These are phyloP conservation scores for Odontocerum albicorne DNA, from an alignment of 2,888 invertebrate species.

Conservation along the genomic window DNA sequence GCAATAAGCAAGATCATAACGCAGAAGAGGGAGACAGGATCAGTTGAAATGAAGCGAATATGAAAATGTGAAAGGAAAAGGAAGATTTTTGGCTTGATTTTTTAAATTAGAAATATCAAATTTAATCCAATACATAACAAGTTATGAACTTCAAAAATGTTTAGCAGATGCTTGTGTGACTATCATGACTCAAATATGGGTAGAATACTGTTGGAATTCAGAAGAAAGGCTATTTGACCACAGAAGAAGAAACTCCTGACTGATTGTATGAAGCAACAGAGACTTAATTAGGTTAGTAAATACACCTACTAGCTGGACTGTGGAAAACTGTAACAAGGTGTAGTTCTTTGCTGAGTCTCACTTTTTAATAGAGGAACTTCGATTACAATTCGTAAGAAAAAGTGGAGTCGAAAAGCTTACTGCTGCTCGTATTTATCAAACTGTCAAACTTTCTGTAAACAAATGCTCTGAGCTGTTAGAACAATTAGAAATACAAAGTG, in stretches of 20 bases:
- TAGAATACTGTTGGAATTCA: conserved; percentile 18
- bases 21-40: conserved; percentile 2
- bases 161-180: neutral
- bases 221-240: conserved; percentile 23
- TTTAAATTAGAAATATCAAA: conserved; percentile 6
- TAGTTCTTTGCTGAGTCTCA: conserved; percentile 11
- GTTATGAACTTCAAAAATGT: neutral
- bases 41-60: conserved; percentile 5
- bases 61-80: conserved; percentile 3
- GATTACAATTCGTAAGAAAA: conserved; percentile 18
- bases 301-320: conserved; percentile 13
- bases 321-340: conserved; percentile 23
- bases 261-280: conserved; percentile 25
- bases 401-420: conserved; percentile 15
- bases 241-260: conserved; percentile 26
- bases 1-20: conserved; percentile 19
- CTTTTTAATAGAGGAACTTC: conserved; percentile 15
- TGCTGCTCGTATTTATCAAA: conserved; percentile 19
- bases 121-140: neutral
- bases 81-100: too few species aligned
- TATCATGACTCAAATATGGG: conserved; percentile 8
- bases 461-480: too few species aligned
- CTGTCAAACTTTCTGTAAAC: conserved; percentile 13
- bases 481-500: too few species aligned
- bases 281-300: conserved; percentile 11